Evolutionary conservation across 1,140 invertebrate species (phyloP).

Genomic region (Gonioctena quinquepunctata): DNA sequence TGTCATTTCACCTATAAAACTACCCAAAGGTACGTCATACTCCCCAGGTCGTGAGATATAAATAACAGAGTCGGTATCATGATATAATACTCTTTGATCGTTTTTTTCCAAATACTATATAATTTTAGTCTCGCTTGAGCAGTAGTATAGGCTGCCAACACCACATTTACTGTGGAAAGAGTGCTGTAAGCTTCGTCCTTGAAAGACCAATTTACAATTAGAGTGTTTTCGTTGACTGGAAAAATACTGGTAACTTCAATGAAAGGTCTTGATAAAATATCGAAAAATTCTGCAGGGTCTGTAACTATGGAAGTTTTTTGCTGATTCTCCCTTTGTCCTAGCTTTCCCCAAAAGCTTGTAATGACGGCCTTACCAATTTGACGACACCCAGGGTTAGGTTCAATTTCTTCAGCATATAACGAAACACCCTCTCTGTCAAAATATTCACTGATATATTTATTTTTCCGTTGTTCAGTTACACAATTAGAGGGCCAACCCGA

Average conservation of each 20-base stretch:
- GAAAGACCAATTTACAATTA: conserved; percentile 39
- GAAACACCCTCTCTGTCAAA: conserved; percentile 48
- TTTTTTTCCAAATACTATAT: conserved; percentile 44
- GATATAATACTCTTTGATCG: conserved; percentile 52
- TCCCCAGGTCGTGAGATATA: conserved; percentile 31
- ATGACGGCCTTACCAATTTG: conserved; percentile 21
- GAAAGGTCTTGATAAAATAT: conserved; percentile 41
- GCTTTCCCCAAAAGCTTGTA: conserved; percentile 30
- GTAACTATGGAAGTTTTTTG: conserved; percentile 6
- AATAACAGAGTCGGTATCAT: conserved; percentile 54
- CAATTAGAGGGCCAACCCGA: conserved; percentile 47
- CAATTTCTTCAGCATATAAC: conserved; percentile 37
- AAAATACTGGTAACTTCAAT: conserved; percentile 31
- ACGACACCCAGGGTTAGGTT: conserved; percentile 15
- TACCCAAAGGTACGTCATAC: conserved; percentile 33
- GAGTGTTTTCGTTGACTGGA: conserved; percentile 35
- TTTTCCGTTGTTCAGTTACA: conserved; percentile 31
- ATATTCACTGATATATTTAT: conserved; percentile 36
- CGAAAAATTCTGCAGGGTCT: conserved; percentile 15
- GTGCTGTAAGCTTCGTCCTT: conserved; percentile 14
- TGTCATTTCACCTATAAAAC: conserved; percentile 48
- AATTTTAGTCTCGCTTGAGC: conserved; percentile 49
- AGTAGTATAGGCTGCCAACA: conserved; percentile 50
- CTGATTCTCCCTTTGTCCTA: conserved; percentile 24
- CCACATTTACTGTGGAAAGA: conserved; percentile 40